Percentiles rank a stretch among this genome's conserved stretches.
Conservation (phyloP, 2,113 vertebrate species). For the Amphiprion percula region DNA sequence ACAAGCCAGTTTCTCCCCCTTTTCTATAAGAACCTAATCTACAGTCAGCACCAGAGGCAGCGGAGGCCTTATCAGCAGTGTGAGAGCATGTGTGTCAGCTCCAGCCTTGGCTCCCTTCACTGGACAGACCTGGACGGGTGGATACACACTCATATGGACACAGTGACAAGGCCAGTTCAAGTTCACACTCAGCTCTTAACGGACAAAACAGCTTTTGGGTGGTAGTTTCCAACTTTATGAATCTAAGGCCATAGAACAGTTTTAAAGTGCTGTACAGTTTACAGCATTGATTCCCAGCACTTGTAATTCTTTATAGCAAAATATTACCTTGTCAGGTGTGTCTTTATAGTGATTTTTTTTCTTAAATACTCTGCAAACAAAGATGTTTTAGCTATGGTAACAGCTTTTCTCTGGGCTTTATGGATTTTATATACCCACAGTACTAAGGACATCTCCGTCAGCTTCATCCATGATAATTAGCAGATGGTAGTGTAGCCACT, state of each 20-base stretch:
- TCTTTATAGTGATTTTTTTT: not conserved
- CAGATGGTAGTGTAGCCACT: not conserved
- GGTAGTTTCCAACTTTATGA: not conserved
- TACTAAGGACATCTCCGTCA: not conserved
- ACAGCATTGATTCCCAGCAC: too few relatives aligned
- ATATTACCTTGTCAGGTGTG: too few relatives aligned
- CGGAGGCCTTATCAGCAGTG: constrained; percentile 62
- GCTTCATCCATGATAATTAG: not conserved
- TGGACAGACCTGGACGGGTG: constrained; percentile 45
- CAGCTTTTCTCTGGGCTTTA: not conserved
- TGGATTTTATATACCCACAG: not conserved
- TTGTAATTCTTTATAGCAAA: too few relatives aligned
- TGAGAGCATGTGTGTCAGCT: constrained; percentile 55
- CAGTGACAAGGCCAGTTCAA: constrained; percentile 32
- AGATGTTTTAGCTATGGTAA: not conserved
- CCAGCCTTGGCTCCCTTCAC: constrained; percentile 51
- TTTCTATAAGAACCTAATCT: constrained; percentile 70
- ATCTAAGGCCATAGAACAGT: not conserved
- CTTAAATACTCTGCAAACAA: not conserved
- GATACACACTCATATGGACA: constrained; percentile 32
- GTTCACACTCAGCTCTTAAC: constrained; percentile 31
- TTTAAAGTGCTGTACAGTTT: not conserved
- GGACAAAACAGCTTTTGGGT: not conserved
- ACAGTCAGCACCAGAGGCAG: constrained; percentile 49
- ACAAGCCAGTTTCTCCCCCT: constrained; percentile 54